A percentile compares a stretch with the other conserved stretches of the same genome.
Conservation (phyloP, 2,113 vertebrate species). For the Mus spicilegus region DNA sequence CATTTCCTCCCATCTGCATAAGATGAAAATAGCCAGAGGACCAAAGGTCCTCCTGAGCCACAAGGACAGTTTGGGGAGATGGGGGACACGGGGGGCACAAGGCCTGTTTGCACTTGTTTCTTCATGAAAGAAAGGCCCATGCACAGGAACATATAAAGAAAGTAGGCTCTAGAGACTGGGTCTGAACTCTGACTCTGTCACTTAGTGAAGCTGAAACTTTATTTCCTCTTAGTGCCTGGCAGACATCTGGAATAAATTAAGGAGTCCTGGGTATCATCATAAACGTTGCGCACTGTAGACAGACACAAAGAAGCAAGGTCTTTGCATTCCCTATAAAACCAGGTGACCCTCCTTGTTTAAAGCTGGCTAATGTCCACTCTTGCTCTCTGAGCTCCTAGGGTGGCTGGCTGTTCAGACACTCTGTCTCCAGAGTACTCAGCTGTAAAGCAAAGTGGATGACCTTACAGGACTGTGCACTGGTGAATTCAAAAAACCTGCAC, state of each 20-base stretch:
- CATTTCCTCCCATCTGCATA: not conserved
- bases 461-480: not conserved
- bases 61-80: not conserved
- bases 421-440: not conserved
- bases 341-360: not conserved
- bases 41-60: not conserved
- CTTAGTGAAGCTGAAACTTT: not conserved
- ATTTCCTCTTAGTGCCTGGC: not conserved
- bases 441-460: not conserved
- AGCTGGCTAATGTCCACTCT: not conserved
- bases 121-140: not conserved
- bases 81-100: not conserved
- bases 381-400: not conserved
- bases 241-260: not conserved
- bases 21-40: not conserved
- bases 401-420: not conserved
- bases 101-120: not conserved
- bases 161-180: not conserved
- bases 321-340: not conserved
- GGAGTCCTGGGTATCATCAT: not conserved
- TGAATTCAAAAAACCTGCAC: not conserved
- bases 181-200: slow-evolving; percentile 10
- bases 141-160: not conserved
- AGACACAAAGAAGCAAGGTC: not conserved
- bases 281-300: not conserved